These are phyloP conservation scores for Hirtodrosophila cameraria DNA, from an alignment of 2,888 invertebrate genomes.

Conservation along the genomic window DNA sequence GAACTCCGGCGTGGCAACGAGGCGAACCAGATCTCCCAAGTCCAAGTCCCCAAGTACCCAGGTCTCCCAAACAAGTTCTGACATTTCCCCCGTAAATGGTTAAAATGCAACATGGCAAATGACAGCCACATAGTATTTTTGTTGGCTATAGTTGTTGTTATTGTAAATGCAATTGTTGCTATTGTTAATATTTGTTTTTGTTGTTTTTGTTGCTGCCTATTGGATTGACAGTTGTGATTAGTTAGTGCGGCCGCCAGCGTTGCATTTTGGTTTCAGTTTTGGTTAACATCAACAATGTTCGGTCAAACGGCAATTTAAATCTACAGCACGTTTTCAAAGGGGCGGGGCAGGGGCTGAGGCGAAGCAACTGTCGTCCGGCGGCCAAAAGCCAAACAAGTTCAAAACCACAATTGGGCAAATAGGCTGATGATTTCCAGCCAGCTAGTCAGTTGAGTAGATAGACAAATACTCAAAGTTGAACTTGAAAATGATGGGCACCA, in stretches of 20 bases:
- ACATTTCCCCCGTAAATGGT: slow-evolving; percentile 78
- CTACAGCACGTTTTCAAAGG: slow-evolving; percentile 57
- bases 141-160: slow-evolving; percentile 16
- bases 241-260: slow-evolving; percentile 58
- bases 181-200: slow-evolving; percentile 7
- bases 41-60: slow-evolving; percentile 33
- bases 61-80: slow-evolving; percentile 64
- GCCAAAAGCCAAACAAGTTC: slow-evolving; percentile 74
- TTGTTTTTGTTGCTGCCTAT: slow-evolving; percentile 31
- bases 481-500: slow-evolving; percentile 10
- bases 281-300: slow-evolving; percentile 64
- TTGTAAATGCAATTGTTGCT: slow-evolving; percentile 2
- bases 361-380: slow-evolving; percentile 24
- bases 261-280: slow-evolving; percentile 68
- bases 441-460: slow-evolving; percentile 17
- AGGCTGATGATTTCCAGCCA: slow-evolving; percentile 51
- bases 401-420: slow-evolving; percentile 81
- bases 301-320: slow-evolving; percentile 68
- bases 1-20: slow-evolving; percentile 44
- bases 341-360: neutral
- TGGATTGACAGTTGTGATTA: slow-evolving; percentile 52
- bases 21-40: slow-evolving; percentile 65
- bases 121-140: slow-evolving; percentile 36
- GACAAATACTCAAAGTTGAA: slow-evolving; percentile 3
- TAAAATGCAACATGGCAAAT: slow-evolving; percentile 66